A percentile compares a stretch with the other conserved stretches of the same genome.
Evolutionary conservation across 2,797 vertebrate genomes (phyloP).

Genomic region (Macropus fuliginosus): DNA sequence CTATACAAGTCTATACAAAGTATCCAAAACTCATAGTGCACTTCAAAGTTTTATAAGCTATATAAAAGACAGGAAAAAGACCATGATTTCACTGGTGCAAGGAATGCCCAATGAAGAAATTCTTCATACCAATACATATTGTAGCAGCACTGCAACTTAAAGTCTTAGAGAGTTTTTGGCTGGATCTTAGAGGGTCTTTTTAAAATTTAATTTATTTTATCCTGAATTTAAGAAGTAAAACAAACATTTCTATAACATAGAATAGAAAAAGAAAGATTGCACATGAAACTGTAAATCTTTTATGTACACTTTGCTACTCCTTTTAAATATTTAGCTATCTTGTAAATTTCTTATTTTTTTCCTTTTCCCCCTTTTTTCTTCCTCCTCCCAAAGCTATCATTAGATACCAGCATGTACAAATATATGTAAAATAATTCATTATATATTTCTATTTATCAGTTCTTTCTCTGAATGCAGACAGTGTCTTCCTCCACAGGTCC

Average conservation of each 20-base stretch:
- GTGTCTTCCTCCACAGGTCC: accelerated
- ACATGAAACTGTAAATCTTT: not conserved
- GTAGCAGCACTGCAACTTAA: not conserved
- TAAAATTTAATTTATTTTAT: not conserved
- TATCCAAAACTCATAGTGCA: not conserved
- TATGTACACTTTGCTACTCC: too few relatives aligned
- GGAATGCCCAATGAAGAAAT: not conserved
- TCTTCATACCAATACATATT: not conserved
- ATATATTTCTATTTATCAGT: not conserved
- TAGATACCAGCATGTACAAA: too few relatives aligned
- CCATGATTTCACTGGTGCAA: not conserved
- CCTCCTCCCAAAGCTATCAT: too few relatives aligned
- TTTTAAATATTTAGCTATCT: too few relatives aligned
- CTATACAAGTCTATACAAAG: not conserved
- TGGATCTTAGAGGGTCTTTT: not conserved
- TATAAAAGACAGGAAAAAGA: not conserved
- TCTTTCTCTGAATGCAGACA: not conserved
- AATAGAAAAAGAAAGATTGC: not conserved
- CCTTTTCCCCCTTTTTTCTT: too few relatives aligned
- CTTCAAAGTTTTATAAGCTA: not conserved
- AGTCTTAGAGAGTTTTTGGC: not conserved
- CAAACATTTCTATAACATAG: not conserved
- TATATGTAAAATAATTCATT: too few relatives aligned
- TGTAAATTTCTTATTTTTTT: too few relatives aligned
- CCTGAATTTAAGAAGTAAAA: not conserved